Conservation (phyloP, 64 coral and sea anemone species). For the Actinia equina region DNA sequence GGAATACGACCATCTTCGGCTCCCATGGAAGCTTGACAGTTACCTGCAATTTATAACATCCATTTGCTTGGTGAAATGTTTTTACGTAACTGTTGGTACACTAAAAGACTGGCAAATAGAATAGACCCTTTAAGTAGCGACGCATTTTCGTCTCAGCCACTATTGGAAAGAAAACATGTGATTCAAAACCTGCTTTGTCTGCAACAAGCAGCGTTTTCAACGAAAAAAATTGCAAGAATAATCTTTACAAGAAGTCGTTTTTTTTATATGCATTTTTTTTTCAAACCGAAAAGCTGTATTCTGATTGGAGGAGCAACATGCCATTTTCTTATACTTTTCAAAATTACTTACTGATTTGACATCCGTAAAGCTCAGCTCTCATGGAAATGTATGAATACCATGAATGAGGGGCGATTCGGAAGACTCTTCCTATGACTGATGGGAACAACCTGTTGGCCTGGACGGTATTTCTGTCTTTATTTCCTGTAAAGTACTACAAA, state of each 20-base stretch:
- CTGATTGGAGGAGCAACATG: neutral
- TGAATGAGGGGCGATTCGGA: slow-evolving; percentile 55
- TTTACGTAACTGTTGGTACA: no score
- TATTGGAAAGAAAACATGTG: no score
- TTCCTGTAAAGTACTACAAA: slow-evolving; percentile 44
- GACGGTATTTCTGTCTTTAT: slow-evolving; percentile 42
- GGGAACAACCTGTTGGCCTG: slow-evolving; percentile 37
- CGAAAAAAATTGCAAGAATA: no score
- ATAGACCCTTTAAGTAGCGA: no score
- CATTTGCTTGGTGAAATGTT: no score
- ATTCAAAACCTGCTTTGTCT: no score
- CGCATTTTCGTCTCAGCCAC: no score
- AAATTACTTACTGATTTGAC: slow-evolving; percentile 37
- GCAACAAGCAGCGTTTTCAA: no score
- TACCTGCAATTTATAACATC: neutral
- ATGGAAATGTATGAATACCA: slow-evolving; percentile 79
- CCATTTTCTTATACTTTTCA: neutral
- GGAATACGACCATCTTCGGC: slow-evolving; percentile 71
- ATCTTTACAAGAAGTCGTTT: no score
- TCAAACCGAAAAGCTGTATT: no score
- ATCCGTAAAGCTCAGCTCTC: slow-evolving; percentile 73
- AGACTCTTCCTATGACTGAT: slow-evolving; percentile 47
- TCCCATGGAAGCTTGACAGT: slow-evolving; percentile 61
- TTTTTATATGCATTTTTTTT: no score
- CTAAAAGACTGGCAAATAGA: no score